Percentiles rank a stretch among this genome's conserved stretches.
Evolutionary conservation across 2,797 vertebrate genomes (phyloP).

Genomic region (Nannoperca obscura): DNA sequence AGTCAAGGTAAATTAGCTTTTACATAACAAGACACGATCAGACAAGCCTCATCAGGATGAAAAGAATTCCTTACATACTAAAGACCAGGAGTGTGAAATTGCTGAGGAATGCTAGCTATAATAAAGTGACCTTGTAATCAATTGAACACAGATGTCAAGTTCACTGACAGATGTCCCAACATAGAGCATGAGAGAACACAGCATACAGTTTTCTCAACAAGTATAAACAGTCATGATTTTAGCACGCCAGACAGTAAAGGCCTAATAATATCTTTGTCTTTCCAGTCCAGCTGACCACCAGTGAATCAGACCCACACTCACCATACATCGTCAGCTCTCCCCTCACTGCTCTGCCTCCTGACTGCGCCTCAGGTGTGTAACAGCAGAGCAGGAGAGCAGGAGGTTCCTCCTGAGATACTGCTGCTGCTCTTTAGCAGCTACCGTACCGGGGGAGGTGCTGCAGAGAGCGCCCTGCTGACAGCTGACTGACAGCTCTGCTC

Average conservation of each 20-base stretch:
- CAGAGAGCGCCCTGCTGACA: conserved; percentile 4
- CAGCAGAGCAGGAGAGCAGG: neutral
- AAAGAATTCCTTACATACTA: conserved; percentile 48
- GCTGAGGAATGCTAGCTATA: conserved; percentile 40
- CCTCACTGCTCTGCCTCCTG: conserved; percentile 13
- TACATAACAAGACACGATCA: conserved; percentile 24
- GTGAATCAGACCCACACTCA: conserved; percentile 59
- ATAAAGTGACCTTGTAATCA: conserved; percentile 33
- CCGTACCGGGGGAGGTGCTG: conserved; percentile 30
- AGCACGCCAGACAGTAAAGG: neutral
- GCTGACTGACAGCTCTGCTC: conserved; percentile 14
- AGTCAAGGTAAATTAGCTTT: conserved; percentile 25
- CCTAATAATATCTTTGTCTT: conserved; percentile 38
- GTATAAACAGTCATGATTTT: conserved; percentile 9
- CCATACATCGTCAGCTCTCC: conserved; percentile 33
- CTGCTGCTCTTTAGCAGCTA: conserved; percentile 8
- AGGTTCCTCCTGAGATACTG: conserved; percentile 24
- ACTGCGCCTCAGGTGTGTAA: conserved; percentile 44
- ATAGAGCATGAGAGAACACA: neutral
- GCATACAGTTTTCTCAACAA: conserved; percentile 25
- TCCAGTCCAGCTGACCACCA: conserved; percentile 23
- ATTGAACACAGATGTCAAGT: conserved; percentile 33
- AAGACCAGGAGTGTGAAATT: conserved; percentile 55
- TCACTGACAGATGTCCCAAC: conserved; percentile 1
- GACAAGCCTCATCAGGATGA: conserved; percentile 47